These are phyloP conservation scores for Aethina tumida DNA, from an alignment of 1,140 invertebrate genomes.

Conservation along the genomic window DNA sequence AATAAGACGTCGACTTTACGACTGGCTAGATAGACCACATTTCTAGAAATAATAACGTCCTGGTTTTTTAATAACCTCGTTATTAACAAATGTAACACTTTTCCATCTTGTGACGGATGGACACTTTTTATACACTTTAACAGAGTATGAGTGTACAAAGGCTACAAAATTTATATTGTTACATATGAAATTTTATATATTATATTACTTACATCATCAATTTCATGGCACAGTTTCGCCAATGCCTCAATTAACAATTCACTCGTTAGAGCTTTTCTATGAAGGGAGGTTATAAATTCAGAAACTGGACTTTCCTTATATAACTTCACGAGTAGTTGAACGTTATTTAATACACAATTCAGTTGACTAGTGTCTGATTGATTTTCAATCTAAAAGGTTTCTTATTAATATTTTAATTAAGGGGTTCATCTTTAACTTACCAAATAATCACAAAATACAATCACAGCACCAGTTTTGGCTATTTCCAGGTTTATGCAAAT, in stretches of 20 bases:
- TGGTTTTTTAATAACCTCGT: conserved; percentile 48
- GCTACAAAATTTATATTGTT: conserved; percentile 10
- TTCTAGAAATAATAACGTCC: conserved; percentile 48
- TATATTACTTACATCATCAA: conserved; percentile 16
- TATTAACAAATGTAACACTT: conserved; percentile 48
- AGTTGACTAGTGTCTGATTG: conserved; percentile 61
- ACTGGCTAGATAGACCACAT: conserved; percentile 51
- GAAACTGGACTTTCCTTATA: conserved; percentile 51
- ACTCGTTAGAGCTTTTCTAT: conserved; percentile 55
- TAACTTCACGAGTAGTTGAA: conserved; percentile 54
- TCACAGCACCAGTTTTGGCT: conserved; percentile 44
- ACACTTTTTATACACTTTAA: conserved; percentile 42
- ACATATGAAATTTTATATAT: not conserved
- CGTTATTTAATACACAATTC: conserved; percentile 66
- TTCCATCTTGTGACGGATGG: conserved; percentile 54
- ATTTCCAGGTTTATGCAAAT: conserved; percentile 43
- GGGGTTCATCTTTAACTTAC: conserved; percentile 35
- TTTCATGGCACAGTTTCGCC: conserved; percentile 43
- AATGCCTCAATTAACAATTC: conserved; percentile 63
- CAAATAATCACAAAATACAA: conserved; percentile 62
- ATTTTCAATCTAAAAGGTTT: conserved; percentile 52
- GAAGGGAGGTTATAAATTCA: conserved; percentile 53
- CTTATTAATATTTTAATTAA: conserved; percentile 7
- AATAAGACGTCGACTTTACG: conserved; percentile 53
- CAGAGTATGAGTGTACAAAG: conserved; percentile 16